Percentiles rank a stretch among this genome's conserved stretches.
These are phyloP conservation scores for Poeciliopsis occidentalis DNA, from an alignment of 2,113 vertebrate species.

Conservation along the genomic window DNA sequence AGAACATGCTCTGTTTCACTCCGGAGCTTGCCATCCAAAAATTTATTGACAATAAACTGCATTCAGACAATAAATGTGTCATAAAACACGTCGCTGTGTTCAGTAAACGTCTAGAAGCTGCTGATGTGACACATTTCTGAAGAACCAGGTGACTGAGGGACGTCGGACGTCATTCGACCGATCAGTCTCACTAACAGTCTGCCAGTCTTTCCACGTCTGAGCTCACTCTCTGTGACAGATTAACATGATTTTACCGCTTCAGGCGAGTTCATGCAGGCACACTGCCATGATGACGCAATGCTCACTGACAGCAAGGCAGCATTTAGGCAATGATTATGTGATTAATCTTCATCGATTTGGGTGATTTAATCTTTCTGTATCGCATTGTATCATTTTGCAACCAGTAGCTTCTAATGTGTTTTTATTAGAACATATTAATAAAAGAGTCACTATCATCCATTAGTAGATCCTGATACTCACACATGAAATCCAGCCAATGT, in stretches of 20 bases:
- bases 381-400: neutral
- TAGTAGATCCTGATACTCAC: neutral
- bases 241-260: slow-evolving; percentile 12
- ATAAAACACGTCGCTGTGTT: neutral
- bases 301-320: neutral
- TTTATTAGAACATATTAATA: neutral
- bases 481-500: neutral
- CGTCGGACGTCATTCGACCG: neutral
- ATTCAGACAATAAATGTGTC: neutral
- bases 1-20: neutral
- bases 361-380: slow-evolving; percentile 9
- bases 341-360: slow-evolving; percentile 21
- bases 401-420: neutral
- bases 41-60: no score
- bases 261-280: slow-evolving; percentile 19
- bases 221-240: neutral
- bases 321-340: slow-evolving; percentile 9
- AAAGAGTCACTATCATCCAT: no score
- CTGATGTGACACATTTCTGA: slow-evolving; percentile 3
- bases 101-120: neutral
- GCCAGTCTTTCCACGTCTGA: neutral
- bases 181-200: neutral
- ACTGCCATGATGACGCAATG: slow-evolving; percentile 30
- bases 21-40: neutral
- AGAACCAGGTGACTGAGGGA: neutral